Percentiles rank a stretch among this genome's conserved stretches.
Conservation (phyloP, 2,113 vertebrate species). For the Malurus melanocephalus region DNA sequence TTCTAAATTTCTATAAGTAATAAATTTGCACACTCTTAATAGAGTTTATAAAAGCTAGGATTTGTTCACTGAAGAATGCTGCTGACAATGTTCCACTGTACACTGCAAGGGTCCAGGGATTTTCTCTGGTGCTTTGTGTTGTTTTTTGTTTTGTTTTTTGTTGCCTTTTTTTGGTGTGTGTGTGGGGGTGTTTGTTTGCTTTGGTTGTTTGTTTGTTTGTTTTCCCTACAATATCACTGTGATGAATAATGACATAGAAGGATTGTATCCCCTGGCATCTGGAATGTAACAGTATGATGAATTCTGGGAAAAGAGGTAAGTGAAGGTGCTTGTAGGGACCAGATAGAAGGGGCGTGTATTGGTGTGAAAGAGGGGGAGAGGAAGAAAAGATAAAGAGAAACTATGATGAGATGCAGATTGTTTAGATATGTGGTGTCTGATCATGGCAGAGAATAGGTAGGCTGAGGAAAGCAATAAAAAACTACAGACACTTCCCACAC, state of each 20-base stretch:
- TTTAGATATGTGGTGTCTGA: neutral
- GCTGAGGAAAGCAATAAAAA: neutral
- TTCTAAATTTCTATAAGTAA: neutral
- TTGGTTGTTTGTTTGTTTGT: neutral
- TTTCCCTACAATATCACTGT: neutral
- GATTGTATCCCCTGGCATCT: neutral
- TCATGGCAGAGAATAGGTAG: neutral
- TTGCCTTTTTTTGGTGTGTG: too few relatives aligned
- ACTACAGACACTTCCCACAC: neutral
- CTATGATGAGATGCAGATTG: neutral
- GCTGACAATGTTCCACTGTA: neutral
- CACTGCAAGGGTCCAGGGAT: neutral
- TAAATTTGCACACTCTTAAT: neutral
- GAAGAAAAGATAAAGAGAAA: neutral
- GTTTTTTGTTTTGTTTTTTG: too few relatives aligned
- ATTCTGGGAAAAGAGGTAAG: neutral
- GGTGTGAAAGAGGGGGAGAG: neutral
- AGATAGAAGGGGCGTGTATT: neutral
- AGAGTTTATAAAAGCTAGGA: neutral
- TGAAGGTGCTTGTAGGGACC: neutral
- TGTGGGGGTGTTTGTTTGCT: too few relatives aligned
- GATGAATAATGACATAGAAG: neutral
- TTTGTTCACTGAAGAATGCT: neutral
- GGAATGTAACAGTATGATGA: neutral
- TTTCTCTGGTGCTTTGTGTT: neutral